These are phyloP conservation scores for Zonotrichia leucophrys DNA, from an alignment of 2,113 vertebrate species.

Conservation along the genomic window DNA sequence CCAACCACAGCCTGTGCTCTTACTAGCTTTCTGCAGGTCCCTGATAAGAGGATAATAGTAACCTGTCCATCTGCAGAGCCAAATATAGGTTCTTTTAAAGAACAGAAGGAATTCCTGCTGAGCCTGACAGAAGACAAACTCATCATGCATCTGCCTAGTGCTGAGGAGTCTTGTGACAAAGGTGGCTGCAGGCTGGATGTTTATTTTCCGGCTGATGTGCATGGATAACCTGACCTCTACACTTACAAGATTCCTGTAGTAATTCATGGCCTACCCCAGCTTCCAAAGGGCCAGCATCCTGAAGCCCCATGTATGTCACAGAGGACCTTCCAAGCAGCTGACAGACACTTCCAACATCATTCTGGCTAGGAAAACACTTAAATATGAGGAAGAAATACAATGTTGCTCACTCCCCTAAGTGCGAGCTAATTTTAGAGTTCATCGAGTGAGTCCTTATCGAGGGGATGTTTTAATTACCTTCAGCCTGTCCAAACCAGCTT, in stretches of 20 bases:
- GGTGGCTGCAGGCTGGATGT: neutral
- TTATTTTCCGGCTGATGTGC: neutral
- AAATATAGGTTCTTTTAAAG: neutral
- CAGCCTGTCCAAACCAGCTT: neutral
- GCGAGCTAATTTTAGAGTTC: slow-evolving; percentile 20
- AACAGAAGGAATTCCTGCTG: neutral
- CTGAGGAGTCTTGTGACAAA: neutral
- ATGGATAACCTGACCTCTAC: neutral
- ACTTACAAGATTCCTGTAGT: neutral
- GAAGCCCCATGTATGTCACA: neutral
- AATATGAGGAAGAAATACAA: slow-evolving; percentile 12
- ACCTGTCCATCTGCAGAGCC: neutral
- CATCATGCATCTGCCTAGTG: neutral
- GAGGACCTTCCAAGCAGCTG: slow-evolving; percentile 6
- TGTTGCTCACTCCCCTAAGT: neutral
- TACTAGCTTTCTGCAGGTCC: neutral
- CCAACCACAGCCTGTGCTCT: neutral
- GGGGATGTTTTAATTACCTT: slow-evolving; percentile 6
- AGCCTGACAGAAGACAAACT: neutral
- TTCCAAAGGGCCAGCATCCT: neutral
- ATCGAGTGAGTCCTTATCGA: neutral
- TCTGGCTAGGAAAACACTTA: neutral
- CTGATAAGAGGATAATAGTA: neutral
- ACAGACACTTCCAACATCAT: neutral
- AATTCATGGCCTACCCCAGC: neutral